Base-by-base conservation (phyloP, 2,888 invertebrate species). In the Timema podura region DNA sequence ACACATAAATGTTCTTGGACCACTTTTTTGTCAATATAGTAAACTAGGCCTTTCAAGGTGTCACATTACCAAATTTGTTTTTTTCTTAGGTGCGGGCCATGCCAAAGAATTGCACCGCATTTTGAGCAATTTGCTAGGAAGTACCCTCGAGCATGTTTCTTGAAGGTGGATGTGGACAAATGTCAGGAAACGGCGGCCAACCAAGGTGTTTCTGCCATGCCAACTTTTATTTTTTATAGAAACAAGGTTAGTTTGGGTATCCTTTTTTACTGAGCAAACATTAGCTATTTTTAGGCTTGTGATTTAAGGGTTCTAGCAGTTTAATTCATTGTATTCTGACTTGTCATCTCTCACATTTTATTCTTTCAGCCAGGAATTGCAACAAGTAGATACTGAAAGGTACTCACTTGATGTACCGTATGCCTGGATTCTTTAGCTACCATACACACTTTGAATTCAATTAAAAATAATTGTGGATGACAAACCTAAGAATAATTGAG, bases 181-280 rank as follows among this genome's bases (percentile, higher is more conserved):
- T 97, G 95, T 77, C 90, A 90, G 76, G 96, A 94, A 76, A 93
- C 93, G 10, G 96, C 98, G 2, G 87, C 90, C 46, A 85, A 87
- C 13, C 93, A 98, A 79, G 94, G 94, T 69, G 93, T 99, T 57
- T 91, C 91, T 70, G 95, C 97, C 0, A 98, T 99, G 97, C 99
- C 99, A 45, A 99, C 99, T 0, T 99, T 99, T 79, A 89, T 96
- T 75, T 95, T 98, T 79, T 98, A 93, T 81, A 89, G 92, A 76
- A 97, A 93, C 80, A 86, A 89, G 79, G 89, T 90, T 46, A 64
- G 45, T 10, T 64, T 67, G n/a, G 65, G 7, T 5, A 46, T 15
- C 5, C 48, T 64, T 30, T 72, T 71, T 68, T 46, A 70, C 13
- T 47, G 48, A 71, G 30, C 48, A 54, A 48, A 48, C 68, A 49